Evolutionary conservation across 2,888 invertebrate genomes (phyloP).

Genomic region (Nezara viridula): DNA sequence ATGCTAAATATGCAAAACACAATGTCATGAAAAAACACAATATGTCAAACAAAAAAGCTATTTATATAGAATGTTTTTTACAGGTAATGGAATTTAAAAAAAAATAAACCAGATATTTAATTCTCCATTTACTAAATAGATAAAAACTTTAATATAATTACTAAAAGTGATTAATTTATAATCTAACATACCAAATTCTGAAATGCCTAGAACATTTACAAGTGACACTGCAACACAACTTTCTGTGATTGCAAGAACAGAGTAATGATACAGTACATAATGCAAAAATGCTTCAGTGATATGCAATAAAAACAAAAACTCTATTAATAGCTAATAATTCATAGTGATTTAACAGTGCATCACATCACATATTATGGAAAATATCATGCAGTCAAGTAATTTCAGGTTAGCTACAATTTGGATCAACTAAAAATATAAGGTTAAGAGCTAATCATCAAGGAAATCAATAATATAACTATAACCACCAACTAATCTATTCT

Average conservation of each 20-base stretch:
- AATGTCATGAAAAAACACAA: conserved; percentile 16
- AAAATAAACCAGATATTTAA: conserved; percentile 2
- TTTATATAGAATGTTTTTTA: conserved; percentile 53
- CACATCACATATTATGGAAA: conserved; percentile 61
- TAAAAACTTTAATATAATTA: conserved; percentile 43
- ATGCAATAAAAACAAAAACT: conserved; percentile 62
- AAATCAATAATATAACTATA: conserved; percentile 51
- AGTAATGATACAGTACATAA: conserved; percentile 60
- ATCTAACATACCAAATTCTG: conserved; percentile 60
- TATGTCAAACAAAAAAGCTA: conserved; percentile 1
- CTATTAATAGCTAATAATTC: conserved; percentile 62
- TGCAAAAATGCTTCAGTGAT: conserved; percentile 62
- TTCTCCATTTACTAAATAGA: conserved; percentile 11
- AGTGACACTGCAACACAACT: conserved; percentile 60
- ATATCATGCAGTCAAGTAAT: conserved; percentile 61
- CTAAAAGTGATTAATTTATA: conserved; percentile 37
- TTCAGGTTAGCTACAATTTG: conserved; percentile 62
- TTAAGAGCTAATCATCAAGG: conserved; percentile 50
- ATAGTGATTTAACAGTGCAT: conserved; percentile 61
- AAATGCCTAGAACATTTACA: conserved; percentile 63
- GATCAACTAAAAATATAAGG: conserved; percentile 60
- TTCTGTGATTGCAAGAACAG: conserved; percentile 62
- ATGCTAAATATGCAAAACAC: conserved; percentile 6
- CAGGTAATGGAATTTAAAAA: conserved; percentile 44
- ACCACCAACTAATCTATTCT: conserved; percentile 58